Evolutionary conservation across 2,888 invertebrate species (phyloP).

Genomic region (Linnaemya vulpina): DNA sequence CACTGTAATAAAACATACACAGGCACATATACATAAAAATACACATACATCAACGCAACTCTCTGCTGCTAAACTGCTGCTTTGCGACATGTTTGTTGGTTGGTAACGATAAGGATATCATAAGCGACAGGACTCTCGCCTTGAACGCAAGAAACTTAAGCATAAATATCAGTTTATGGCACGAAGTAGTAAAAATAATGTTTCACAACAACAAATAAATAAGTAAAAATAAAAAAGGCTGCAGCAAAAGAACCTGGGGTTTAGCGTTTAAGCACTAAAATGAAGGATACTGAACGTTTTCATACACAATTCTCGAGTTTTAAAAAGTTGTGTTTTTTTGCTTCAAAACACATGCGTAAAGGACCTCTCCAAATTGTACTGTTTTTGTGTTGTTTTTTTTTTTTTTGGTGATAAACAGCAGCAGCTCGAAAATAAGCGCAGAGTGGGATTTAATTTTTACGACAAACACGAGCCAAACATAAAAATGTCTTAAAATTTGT

Average conservation of each 20-base stretch:
- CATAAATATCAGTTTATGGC: slow-evolving; percentile 71
- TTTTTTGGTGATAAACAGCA: slow-evolving; percentile 13
- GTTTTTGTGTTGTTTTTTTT: neutral
- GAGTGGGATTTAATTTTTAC: slow-evolving; percentile 68
- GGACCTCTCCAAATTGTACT: slow-evolving; percentile 46
- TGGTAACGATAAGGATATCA: slow-evolving; percentile 61
- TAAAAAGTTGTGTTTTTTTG: slow-evolving; percentile 37
- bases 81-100: slow-evolving; percentile 13
- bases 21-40: slow-evolving; percentile 1
- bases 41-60: neutral
- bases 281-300: slow-evolving; percentile 59
- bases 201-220: neutral
- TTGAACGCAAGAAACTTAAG: slow-evolving; percentile 52
- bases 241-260: neutral
- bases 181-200: slow-evolving; percentile 59
- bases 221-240: slow-evolving; percentile 14
- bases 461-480: slow-evolving; percentile 70
- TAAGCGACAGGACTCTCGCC: slow-evolving; percentile 64
- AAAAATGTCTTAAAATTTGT: slow-evolving; percentile 60
- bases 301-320: slow-evolving; percentile 41
- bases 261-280: slow-evolving; percentile 36
- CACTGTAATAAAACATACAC: slow-evolving; percentile 41
- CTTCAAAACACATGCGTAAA: slow-evolving; percentile 64
- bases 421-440: slow-evolving; percentile 14
- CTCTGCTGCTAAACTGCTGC: slow-evolving; percentile 18